These are phyloP conservation scores for Vespertilio murinus DNA, from an alignment of 2,797 vertebrate genomes.

Conservation along the genomic window DNA sequence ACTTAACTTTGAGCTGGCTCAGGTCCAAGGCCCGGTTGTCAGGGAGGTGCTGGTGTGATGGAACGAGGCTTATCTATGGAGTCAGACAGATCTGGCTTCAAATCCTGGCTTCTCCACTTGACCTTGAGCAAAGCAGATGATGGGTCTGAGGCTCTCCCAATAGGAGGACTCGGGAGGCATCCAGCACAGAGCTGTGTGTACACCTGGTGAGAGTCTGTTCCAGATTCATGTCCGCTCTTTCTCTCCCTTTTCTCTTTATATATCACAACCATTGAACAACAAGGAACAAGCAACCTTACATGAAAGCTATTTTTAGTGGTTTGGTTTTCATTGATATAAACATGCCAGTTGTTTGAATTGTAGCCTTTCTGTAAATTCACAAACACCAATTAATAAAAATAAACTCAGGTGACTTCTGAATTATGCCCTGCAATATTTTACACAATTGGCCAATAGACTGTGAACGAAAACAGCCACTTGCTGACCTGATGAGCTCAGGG, in stretches of 20 bases:
- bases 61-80: constrained; percentile 62
- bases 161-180: neutral
- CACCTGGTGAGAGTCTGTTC: neutral
- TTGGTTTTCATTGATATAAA: neutral
- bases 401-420: neutral
- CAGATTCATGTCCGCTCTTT: neutral
- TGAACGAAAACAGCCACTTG: too few relatives aligned
- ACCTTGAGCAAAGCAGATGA: neutral
- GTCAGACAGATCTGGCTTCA: constrained; percentile 34
- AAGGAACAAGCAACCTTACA: neutral
- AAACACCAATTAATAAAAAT: neutral
- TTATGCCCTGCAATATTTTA: neutral
- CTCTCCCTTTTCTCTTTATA: neutral
- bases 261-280: neutral
- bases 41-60: constrained; percentile 37
- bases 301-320: neutral
- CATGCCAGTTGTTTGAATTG: neutral
- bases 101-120: neutral
- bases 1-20: constrained; percentile 68
- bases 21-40: constrained; percentile 7
- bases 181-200: neutral
- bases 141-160: neutral
- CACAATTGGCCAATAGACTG: neutral
- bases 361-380: neutral
- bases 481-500: too few relatives aligned